phyloP scores from a whole-genome alignment of 2,888 invertebrate genomes.

The Conchocele bisecta region DNA sequence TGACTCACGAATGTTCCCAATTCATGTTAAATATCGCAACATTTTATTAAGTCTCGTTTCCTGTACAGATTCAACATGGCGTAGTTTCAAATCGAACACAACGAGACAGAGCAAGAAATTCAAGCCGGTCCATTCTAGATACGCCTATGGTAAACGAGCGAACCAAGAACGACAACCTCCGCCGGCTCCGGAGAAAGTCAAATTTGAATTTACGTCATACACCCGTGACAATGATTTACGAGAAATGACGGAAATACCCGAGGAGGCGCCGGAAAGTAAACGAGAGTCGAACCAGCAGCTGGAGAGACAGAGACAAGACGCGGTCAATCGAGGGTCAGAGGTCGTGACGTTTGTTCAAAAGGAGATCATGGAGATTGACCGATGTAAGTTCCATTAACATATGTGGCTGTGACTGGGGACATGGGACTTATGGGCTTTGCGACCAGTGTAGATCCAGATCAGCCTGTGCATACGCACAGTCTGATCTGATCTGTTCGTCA shows the following conservation, averaged over 20 bases:
- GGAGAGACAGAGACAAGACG: slow-evolving; percentile 26
- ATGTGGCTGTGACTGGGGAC: no score
- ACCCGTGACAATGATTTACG: slow-evolving; percentile 43
- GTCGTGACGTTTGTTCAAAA: slow-evolving; percentile 69
- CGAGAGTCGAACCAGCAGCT: slow-evolving; percentile 38
- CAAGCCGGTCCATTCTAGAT: slow-evolving; percentile 41
- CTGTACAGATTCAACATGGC: slow-evolving; percentile 26
- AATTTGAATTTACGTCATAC: slow-evolving; percentile 59
- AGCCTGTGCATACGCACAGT: no score
- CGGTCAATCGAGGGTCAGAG: slow-evolving; percentile 54
- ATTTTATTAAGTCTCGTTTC: no score
- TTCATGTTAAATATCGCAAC: no score
- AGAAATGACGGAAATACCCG: slow-evolving; percentile 58
- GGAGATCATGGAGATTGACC: slow-evolving; percentile 72
- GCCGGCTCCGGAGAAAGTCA: slow-evolving; percentile 57
- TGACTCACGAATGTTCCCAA: no score
- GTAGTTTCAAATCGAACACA: slow-evolving; percentile 25
- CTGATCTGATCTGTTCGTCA: no score
- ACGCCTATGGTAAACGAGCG: slow-evolving; percentile 44
- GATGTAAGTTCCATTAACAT: no score
- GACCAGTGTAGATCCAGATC: no score
- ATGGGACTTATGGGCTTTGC: no score
- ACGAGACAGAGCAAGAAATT: slow-evolving; percentile 17
- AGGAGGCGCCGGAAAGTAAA: slow-evolving; percentile 39
- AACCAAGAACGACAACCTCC: slow-evolving; percentile 47